Evolutionary conservation across 2,797 vertebrate species (phyloP).

Genomic region (Stomatorhinus walkeri): DNA sequence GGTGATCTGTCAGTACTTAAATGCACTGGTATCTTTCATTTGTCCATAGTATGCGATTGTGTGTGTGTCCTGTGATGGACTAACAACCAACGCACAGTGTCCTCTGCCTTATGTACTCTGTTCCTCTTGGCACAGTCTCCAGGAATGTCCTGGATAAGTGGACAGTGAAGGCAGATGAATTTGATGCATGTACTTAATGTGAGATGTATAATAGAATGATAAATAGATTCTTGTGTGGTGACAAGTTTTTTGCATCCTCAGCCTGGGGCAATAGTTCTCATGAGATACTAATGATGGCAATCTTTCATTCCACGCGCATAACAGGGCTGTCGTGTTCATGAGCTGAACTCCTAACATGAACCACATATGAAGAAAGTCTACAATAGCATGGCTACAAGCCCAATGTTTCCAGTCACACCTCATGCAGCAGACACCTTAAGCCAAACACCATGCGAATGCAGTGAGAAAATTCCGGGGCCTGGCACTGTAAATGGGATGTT

Average conservation of each 20-base stretch:
- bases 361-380: not conserved
- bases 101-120: not conserved
- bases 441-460: not conserved
- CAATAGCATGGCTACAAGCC: not conserved
- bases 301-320: not conserved
- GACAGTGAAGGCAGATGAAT: not conserved
- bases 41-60: not conserved
- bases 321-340: not conserved
- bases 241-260: not conserved
- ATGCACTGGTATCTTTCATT: not conserved
- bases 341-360: not conserved
- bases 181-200: not conserved
- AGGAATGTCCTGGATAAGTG: not conserved
- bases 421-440: not conserved
- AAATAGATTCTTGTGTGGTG: not conserved
- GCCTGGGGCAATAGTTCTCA: not conserved
- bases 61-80: not conserved
- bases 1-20: not conserved
- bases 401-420: not conserved
- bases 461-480: not conserved
- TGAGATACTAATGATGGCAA: not conserved
- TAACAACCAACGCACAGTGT: not conserved
- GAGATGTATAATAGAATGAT: not conserved
- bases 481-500: not conserved
- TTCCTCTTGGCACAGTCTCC: not conserved